A percentile compares a stretch with the other conserved stretches of the same genome.
phyloP scores from a whole-genome alignment of 1,140 invertebrate genomes.

The Heliothis virescens region DNA sequence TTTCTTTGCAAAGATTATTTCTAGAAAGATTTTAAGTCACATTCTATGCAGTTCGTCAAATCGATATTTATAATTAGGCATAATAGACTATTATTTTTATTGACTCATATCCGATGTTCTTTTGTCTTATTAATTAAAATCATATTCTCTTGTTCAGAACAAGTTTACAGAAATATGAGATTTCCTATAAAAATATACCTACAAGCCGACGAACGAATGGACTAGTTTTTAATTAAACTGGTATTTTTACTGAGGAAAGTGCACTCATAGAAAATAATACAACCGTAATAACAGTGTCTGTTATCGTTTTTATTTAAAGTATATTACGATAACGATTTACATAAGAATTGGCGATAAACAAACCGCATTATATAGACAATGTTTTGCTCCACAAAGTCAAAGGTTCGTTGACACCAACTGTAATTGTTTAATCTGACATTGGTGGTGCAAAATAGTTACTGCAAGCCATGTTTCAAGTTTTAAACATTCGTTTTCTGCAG shows the following conservation, averaged over 20 bases:
- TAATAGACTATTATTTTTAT: no score
- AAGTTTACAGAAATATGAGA: no score
- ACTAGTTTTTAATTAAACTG: not conserved
- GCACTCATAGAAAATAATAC: not conserved
- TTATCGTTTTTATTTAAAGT: slow-evolving; percentile 30
- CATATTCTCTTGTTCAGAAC: no score
- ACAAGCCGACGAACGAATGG: not conserved
- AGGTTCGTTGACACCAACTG: slow-evolving; percentile 44
- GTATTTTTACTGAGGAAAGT: not conserved
- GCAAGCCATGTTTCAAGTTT: not conserved
- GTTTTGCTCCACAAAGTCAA: slow-evolving; percentile 46
- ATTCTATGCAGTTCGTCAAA: no score
- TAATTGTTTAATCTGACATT: slow-evolving; percentile 49
- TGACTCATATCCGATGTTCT: no score
- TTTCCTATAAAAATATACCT: no score
- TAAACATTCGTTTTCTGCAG: not conserved
- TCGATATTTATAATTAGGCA: no score
- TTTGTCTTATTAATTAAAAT: no score
- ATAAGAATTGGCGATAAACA: slow-evolving; percentile 48
- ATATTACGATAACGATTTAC: slow-evolving; percentile 46
- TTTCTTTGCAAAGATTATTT: no score
- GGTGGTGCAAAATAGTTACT: slow-evolving; percentile 11
- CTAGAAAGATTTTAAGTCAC: no score
- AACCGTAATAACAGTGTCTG: slow-evolving; percentile 4
- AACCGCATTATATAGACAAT: slow-evolving; percentile 22